phyloP scores from a whole-genome alignment of 2,888 invertebrate genomes.

The Chrysolina haemoptera region DNA sequence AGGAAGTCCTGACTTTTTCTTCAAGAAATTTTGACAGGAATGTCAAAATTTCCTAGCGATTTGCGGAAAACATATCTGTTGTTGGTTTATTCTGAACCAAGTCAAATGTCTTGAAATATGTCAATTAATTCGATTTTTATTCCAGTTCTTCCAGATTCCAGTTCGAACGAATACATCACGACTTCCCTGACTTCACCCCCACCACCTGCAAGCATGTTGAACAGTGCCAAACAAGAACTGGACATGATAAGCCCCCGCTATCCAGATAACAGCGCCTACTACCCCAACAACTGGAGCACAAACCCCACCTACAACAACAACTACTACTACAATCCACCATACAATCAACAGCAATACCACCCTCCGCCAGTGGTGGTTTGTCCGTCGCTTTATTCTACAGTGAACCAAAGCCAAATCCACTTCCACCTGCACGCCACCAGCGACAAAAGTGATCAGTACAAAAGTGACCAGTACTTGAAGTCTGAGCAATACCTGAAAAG shows the following conservation, averaged over 20 bases:
- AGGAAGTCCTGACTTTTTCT: too few relatives aligned
- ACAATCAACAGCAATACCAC: slow-evolving; percentile 76
- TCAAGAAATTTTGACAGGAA: too few relatives aligned
- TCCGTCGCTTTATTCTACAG: slow-evolving; percentile 83
- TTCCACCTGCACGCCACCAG: slow-evolving; percentile 80
- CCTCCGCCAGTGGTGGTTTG: slow-evolving; percentile 80
- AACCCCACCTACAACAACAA: slow-evolving; percentile 67
- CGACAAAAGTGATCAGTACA: slow-evolving; percentile 73
- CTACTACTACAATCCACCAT: slow-evolving; percentile 79
- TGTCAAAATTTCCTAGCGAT: too few relatives aligned
- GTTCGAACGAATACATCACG: slow-evolving; percentile 64
- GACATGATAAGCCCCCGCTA: slow-evolving; percentile 65
- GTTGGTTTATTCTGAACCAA: too few relatives aligned
- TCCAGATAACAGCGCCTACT: slow-evolving; percentile 71
- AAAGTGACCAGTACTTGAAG: slow-evolving; percentile 79
- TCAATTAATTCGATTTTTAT: slow-evolving; percentile 14
- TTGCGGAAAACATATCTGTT: too few relatives aligned
- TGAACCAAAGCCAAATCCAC: slow-evolving; percentile 90
- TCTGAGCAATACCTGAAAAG: slow-evolving; percentile 77
- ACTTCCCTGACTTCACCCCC: slow-evolving; percentile 65
- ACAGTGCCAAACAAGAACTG: slow-evolving; percentile 53
- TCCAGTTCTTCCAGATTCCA: slow-evolving; percentile 66
- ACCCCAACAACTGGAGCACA: slow-evolving; percentile 73
- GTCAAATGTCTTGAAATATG: background rate
- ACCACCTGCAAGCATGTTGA: slow-evolving; percentile 40